Evolutionary conservation across 2,113 vertebrate species (phyloP).

Genomic region (Taxidea taxus): DNA sequence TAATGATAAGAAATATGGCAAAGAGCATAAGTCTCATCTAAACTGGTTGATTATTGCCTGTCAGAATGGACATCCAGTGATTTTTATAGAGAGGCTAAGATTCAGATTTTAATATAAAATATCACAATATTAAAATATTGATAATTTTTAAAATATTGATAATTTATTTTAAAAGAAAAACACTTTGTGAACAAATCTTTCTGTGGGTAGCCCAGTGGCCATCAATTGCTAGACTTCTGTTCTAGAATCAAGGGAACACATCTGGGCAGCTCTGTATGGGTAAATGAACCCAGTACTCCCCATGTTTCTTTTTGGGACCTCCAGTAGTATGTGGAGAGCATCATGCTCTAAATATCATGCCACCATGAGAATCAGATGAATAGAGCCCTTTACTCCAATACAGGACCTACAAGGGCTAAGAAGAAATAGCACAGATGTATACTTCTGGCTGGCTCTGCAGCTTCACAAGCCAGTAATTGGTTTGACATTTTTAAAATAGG

Average conservation of each 20-base stretch:
- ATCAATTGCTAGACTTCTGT: background rate
- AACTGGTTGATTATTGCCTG: background rate
- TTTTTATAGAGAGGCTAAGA: background rate
- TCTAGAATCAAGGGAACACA: background rate
- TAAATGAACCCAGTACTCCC: background rate
- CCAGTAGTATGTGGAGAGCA: background rate
- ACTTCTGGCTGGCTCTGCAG: background rate
- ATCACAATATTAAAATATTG: background rate
- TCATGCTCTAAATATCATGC: too few relatives aligned
- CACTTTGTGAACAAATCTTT: background rate
- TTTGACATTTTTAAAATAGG: conserved; percentile 46
- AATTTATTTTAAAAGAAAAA: background rate
- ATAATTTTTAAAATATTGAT: background rate
- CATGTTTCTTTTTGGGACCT: background rate
- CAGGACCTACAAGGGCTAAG: background rate
- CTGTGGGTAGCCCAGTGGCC: background rate
- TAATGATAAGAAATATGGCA: background rate
- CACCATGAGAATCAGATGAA: background rate
- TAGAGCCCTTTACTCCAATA: background rate
- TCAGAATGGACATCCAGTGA: background rate
- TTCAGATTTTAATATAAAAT: conserved; percentile 10
- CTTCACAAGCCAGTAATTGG: background rate
- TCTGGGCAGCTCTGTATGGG: background rate
- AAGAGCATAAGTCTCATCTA: background rate
- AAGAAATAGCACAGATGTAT: background rate